Percentiles rank a stretch among this genome's conserved stretches.
These are phyloP conservation scores for Diaprepes abbreviatus DNA, from an alignment of 2,888 invertebrate genomes.

Conservation along the genomic window DNA sequence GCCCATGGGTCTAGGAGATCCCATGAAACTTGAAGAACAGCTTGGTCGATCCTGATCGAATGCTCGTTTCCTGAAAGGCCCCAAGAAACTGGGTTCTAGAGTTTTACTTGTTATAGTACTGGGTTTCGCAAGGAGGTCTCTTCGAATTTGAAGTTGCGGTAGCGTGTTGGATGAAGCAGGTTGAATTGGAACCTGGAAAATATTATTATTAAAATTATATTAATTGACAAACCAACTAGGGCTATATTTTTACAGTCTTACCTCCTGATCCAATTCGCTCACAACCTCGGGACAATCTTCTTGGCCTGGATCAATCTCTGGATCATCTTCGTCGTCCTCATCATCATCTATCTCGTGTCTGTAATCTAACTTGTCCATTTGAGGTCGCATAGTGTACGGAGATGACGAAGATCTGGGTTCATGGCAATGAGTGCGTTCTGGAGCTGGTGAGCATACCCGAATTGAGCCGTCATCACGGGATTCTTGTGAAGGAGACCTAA, in stretches of 20 bases:
- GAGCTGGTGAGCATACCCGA: slow-evolving; percentile 69
- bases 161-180: slow-evolving; percentile 56
- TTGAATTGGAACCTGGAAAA: slow-evolving; percentile 32
- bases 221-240: no score
- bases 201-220: no score
- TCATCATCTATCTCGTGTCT: slow-evolving; percentile 61
- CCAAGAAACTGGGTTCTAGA: slow-evolving; percentile 69
- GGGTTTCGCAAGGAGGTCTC: slow-evolving; percentile 76
- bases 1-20: slow-evolving; percentile 48
- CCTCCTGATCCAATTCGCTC: slow-evolving; percentile 52
- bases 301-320: slow-evolving; percentile 66
- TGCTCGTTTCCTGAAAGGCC: slow-evolving; percentile 72
- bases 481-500: slow-evolving; percentile 61
- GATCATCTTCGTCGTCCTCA: slow-evolving; percentile 63
- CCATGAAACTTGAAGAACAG: slow-evolving; percentile 30
- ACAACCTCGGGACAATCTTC: slow-evolving; percentile 62
- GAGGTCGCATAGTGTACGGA: slow-evolving; percentile 83
- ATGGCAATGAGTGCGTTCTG: slow-evolving; percentile 80
- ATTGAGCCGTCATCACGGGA: slow-evolving; percentile 62
- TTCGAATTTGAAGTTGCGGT: slow-evolving; percentile 77
- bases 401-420: slow-evolving; percentile 64
- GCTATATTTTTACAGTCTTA: slow-evolving; percentile 72
- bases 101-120: slow-evolving; percentile 67
- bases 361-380: slow-evolving; percentile 67
- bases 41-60: slow-evolving; percentile 70